Percentiles rank a stretch among this genome's conserved stretches.
Evolutionary conservation across 2,888 invertebrate genomes (phyloP).

Genomic region (Unio delphinus): DNA sequence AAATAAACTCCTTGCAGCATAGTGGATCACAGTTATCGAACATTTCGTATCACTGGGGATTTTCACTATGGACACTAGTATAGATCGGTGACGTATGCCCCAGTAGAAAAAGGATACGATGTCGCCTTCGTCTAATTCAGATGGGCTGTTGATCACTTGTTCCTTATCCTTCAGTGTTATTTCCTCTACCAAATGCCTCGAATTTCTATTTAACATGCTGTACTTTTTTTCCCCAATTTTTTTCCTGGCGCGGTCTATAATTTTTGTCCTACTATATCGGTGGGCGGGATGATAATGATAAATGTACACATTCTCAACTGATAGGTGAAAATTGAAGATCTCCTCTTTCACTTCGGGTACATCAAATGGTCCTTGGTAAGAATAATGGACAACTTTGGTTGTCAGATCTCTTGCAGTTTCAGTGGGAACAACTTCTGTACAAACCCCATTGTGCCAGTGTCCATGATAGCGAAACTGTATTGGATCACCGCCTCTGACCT

Average conservation of each 20-base stretch:
- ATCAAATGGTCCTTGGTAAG: not conserved
- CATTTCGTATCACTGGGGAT: not conserved
- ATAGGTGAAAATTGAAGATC: slow-evolving; percentile 6
- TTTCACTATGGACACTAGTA: slow-evolving; percentile 3
- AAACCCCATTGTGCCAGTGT: slow-evolving; percentile 10
- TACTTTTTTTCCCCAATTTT: slow-evolving; percentile 12
- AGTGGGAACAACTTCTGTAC: slow-evolving; percentile 9
- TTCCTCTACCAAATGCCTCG: slow-evolving; percentile 8
- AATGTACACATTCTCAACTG: slow-evolving; percentile 1
- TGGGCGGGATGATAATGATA: slow-evolving; percentile 12
- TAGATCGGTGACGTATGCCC: slow-evolving; percentile 10
- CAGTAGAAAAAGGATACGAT: slow-evolving; percentile 14
- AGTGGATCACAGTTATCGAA: no score
- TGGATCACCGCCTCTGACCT: slow-evolving; percentile 8
- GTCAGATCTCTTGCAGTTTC: not conserved
- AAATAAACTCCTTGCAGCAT: no score
- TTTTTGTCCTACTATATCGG: slow-evolving; percentile 3
- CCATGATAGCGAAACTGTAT: not conserved
- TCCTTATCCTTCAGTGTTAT: slow-evolving; percentile 10
- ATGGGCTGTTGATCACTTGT: not conserved
- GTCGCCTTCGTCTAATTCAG: slow-evolving; percentile 13
- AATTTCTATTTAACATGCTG: slow-evolving; percentile 5
- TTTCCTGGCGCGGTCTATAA: not conserved
- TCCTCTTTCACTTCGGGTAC: slow-evolving; percentile 6
- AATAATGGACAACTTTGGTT: slow-evolving; percentile 12